Conservation (phyloP, 2,797 vertebrate species). For the Pelobates cultripes region DNA sequence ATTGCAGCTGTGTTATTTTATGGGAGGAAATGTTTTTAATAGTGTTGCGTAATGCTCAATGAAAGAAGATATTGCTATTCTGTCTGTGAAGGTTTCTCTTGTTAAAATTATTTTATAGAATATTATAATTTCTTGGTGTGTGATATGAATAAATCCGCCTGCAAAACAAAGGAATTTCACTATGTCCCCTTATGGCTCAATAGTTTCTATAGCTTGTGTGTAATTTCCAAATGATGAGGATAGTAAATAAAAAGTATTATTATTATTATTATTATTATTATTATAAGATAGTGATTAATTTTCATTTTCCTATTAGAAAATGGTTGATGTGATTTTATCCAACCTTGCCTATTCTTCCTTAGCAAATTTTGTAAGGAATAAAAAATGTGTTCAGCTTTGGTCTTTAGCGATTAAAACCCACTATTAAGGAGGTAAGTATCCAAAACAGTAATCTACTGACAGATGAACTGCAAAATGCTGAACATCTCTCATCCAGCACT, state of each 20-base stretch:
- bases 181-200: neutral
- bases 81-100: conserved; percentile 52
- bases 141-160: conserved; percentile 16
- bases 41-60: neutral
- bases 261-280: too few relatives aligned
- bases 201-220: conserved; percentile 1
- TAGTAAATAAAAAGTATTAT: neutral
- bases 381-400: too few relatives aligned
- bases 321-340: too few relatives aligned
- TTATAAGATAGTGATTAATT: too few relatives aligned
- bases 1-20: neutral
- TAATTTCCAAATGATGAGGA: neutral
- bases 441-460: too few relatives aligned
- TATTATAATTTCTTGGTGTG: neutral
- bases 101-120: conserved; percentile 33
- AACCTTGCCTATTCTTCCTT: too few relatives aligned
- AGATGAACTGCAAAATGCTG: too few relatives aligned
- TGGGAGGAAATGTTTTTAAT: neutral
- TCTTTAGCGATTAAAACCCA: too few relatives aligned
- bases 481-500: too few relatives aligned
- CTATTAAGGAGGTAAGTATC: too few relatives aligned
- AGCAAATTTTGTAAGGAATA: too few relatives aligned
- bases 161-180: neutral
- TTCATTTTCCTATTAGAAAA: too few relatives aligned
- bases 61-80: conserved; percentile 42